Evolutionary conservation across 2,113 vertebrate species (phyloP).

Genomic region (Brachypodius melanocephalos): DNA sequence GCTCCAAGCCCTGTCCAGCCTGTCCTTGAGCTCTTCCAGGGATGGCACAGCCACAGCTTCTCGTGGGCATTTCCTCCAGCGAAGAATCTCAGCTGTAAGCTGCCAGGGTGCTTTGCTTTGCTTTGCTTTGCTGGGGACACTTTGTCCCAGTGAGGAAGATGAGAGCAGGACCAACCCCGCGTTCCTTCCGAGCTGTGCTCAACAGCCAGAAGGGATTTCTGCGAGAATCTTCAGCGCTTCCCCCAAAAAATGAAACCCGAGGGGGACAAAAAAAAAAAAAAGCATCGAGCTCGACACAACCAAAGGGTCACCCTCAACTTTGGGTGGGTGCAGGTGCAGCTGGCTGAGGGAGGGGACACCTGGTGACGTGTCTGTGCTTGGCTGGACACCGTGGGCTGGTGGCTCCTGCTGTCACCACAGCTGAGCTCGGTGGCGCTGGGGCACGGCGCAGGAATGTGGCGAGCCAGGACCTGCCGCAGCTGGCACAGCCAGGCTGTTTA

Average conservation of each 20-base stretch:
- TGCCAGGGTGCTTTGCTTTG: not conserved
- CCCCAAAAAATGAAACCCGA: not conserved
- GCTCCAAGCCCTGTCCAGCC: not conserved
- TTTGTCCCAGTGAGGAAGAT: fast-evolving
- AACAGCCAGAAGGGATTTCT: not conserved
- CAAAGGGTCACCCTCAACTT: fast-evolving
- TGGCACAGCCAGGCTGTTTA: not conserved
- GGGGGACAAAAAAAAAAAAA: not conserved
- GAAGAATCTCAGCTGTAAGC: fast-evolving
- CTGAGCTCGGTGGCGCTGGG: not conserved
- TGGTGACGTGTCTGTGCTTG: fast-evolving
- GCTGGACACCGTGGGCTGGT: not conserved
- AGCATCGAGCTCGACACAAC: fast-evolving
- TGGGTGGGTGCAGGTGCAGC: fast-evolving
- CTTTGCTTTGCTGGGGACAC: not conserved
- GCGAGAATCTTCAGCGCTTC: fast-evolving
- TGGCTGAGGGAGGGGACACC: not conserved
- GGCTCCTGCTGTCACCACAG: not conserved
- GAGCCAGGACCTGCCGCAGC: not conserved
- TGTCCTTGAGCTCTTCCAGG: not conserved
- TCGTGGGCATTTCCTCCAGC: not conserved
- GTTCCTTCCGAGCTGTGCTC: fast-evolving
- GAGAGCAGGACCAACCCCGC: not conserved
- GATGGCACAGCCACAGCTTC: not conserved
- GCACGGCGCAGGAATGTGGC: not conserved